Percentiles rank a stretch among this genome's conserved stretches.
phyloP scores from a whole-genome alignment of 2,113 vertebrate species.

The Poicephalus meyeri region DNA sequence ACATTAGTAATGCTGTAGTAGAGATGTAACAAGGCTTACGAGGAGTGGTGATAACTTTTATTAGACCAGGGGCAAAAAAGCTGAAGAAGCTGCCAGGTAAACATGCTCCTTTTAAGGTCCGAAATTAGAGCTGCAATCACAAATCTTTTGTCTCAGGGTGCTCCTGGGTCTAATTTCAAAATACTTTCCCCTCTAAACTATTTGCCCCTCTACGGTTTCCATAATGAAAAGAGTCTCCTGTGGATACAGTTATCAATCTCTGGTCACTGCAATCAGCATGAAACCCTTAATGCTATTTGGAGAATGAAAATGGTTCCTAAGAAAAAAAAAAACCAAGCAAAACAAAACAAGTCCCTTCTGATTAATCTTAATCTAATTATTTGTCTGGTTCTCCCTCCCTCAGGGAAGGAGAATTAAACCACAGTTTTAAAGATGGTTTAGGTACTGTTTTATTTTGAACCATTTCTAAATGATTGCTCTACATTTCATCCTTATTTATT shows the following conservation, averaged over 20 bases:
- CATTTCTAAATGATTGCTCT: background rate
- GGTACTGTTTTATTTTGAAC: background rate
- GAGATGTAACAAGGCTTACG: background rate
- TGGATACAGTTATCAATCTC: constrained; percentile 2
- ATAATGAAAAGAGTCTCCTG: constrained; percentile 14
- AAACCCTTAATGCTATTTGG: background rate
- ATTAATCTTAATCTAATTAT: background rate
- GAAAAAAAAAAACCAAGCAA: background rate
- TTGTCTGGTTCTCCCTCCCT: background rate
- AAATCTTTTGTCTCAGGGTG: background rate
- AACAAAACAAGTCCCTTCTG: background rate
- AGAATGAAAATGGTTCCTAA: background rate
- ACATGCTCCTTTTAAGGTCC: background rate
- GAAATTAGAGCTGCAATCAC: background rate
- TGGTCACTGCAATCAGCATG: background rate
- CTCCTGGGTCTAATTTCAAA: constrained; percentile 7
- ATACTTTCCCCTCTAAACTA: background rate
- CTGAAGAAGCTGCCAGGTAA: background rate
- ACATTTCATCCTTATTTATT: background rate
- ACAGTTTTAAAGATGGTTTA: background rate
- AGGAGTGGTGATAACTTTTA: background rate
- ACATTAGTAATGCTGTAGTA: background rate
- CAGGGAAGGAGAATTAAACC: background rate
- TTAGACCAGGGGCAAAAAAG: background rate
- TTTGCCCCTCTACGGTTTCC: background rate